A percentile compares a stretch with the other conserved stretches of the same genome.
These are phyloP conservation scores for Hypotaenidia okinawae DNA, from an alignment of 2,797 vertebrate genomes.

Conservation along the genomic window DNA sequence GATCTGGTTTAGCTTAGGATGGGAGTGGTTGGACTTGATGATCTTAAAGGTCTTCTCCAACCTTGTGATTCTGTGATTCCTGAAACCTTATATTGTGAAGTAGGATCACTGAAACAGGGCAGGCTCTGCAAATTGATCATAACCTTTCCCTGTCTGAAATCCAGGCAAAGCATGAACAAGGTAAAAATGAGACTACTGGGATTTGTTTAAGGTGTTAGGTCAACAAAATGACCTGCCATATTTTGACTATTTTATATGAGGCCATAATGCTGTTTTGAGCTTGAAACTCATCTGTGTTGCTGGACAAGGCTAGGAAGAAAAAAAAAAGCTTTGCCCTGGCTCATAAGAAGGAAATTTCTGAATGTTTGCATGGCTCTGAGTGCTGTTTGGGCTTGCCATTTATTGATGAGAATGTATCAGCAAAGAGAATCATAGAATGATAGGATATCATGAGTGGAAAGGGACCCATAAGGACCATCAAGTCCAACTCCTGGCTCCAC, in stretches of 20 bases:
- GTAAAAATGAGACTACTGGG: background rate
- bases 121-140: background rate
- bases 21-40: too few relatives aligned
- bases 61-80: too few relatives aligned
- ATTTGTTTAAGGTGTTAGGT: background rate
- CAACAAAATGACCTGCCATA: background rate
- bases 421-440: too few relatives aligned
- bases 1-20: too few relatives aligned
- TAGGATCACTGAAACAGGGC: background rate
- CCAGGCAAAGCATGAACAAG: background rate
- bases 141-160: background rate
- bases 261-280: background rate
- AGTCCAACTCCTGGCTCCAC: too few relatives aligned
- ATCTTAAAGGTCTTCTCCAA: too few relatives aligned
- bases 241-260: background rate
- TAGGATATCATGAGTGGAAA: too few relatives aligned
- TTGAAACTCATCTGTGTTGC: background rate
- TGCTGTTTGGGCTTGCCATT: too few relatives aligned
- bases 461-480: too few relatives aligned
- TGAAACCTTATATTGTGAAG: background rate
- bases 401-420: too few relatives aligned
- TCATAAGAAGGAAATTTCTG: too few relatives aligned
- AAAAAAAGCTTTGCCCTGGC: background rate
- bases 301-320: background rate
- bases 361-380: too few relatives aligned